Evolutionary conservation across 1,140 invertebrate genomes (phyloP).

Genomic region (Diorhabda elongata): DNA sequence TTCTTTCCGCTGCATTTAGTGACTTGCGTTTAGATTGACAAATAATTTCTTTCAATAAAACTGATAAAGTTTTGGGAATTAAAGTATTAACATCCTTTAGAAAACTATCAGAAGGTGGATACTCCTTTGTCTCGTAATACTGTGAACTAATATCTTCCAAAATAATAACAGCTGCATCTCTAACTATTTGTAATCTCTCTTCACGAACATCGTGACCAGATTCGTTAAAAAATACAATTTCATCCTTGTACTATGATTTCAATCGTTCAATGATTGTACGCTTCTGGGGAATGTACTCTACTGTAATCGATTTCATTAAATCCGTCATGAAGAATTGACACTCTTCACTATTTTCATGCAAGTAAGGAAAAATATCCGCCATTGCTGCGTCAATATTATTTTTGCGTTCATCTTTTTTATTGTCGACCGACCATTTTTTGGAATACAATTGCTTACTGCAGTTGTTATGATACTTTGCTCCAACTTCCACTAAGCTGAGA

Average conservation of each 20-base stretch:
- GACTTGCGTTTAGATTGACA: background rate
- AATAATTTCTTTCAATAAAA: too few species aligned
- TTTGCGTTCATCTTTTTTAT: constrained; percentile 11
- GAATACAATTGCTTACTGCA: constrained; percentile 4
- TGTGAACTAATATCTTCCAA: too few species aligned
- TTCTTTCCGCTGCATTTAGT: background rate
- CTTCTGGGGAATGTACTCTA: background rate
- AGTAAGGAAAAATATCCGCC: background rate
- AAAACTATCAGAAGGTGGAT: too few species aligned
- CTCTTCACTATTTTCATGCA: background rate
- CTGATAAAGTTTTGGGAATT: too few species aligned
- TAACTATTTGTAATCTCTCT: too few species aligned
- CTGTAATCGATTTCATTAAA: constrained; percentile 7
- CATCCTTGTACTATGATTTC: background rate
- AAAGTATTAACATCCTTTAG: too few species aligned
- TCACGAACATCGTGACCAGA: too few species aligned
- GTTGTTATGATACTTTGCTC: constrained; percentile 3
- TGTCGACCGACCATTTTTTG: background rate
- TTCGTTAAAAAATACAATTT: too few species aligned
- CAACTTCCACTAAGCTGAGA: constrained; percentile 7
- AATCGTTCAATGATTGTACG: constrained; percentile 4
- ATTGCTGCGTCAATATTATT: constrained; percentile 10
- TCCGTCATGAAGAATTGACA: constrained; percentile 4
- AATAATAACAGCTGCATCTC: too few species aligned
- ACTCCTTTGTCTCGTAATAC: too few species aligned